Conservation (phyloP, 2,888 invertebrate genomes). For the Cerastoderma edule region DNA sequence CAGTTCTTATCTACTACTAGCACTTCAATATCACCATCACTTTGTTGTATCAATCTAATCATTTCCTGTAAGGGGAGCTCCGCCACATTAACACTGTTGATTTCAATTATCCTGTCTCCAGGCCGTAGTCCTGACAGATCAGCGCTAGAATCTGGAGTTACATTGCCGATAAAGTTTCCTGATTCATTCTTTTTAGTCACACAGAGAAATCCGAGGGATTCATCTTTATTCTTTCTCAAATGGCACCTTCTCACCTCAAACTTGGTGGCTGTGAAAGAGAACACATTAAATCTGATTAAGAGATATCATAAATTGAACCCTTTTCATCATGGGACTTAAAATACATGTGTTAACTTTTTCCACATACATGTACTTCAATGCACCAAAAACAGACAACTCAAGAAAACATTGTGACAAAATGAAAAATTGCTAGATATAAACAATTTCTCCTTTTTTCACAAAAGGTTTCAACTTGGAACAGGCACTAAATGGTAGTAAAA, state of each 20-base stretch:
- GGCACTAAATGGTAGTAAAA: no score
- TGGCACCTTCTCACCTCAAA: conserved; percentile 4
- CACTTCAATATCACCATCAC: not conserved
- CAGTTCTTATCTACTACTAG: conserved; percentile 1
- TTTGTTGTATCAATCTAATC: not conserved
- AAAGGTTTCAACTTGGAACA: no score
- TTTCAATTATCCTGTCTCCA: conserved; percentile 11
- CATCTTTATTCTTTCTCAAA: not conserved
- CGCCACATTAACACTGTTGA: not conserved
- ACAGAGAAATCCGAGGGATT: not conserved
- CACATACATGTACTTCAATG: no score
- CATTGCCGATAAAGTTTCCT: conserved; percentile 9
- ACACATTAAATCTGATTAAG: no score
- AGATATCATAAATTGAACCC: no score
- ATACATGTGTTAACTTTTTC: no score
- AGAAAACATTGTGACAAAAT: no score
- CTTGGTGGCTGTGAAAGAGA: no score
- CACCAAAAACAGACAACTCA: no score
- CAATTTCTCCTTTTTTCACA: no score
- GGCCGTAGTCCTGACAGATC: conserved; percentile 1
- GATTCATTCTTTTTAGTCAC: not conserved
- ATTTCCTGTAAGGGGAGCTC: not conserved
- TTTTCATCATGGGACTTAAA: no score
- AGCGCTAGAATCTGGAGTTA: not conserved
- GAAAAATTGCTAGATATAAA: no score